Evolutionary conservation across 2,797 vertebrate species (phyloP).

Genomic region (Myotis vivesi): DNA sequence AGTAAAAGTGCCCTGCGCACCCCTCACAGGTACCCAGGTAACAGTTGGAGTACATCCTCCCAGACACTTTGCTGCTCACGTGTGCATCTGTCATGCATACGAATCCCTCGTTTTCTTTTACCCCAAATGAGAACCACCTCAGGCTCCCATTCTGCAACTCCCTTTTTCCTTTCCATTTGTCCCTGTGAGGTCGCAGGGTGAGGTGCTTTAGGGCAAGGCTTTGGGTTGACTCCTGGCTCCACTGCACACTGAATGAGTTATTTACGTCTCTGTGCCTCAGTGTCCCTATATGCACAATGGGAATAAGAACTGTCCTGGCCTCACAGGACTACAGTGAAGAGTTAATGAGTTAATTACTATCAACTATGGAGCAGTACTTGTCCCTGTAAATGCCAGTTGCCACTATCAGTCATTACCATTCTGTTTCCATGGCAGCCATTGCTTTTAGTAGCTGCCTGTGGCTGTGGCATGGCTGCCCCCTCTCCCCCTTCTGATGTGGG

Average conservation of each 20-base stretch:
- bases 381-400: not conserved
- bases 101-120: not conserved
- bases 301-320: not conserved
- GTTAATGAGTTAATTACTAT: not conserved
- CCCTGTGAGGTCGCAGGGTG: not conserved
- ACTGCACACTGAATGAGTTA: not conserved
- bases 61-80: not conserved
- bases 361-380: not conserved
- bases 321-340: not conserved
- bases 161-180: not conserved
- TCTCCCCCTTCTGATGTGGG: not conserved
- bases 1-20: not conserved
- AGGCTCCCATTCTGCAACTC: not conserved
- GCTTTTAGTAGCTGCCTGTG: not conserved
- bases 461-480: not conserved
- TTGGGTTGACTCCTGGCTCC: not conserved
- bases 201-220: not conserved
- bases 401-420: not conserved
- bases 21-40: not conserved
- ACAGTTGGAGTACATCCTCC: not conserved
- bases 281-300: not conserved
- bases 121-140: not conserved
- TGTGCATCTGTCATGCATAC: too few species aligned
- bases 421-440: not conserved
- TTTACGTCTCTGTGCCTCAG: not conserved